phyloP scores from a whole-genome alignment of 2,113 vertebrate genomes.

The Larimichthys polyactis region DNA sequence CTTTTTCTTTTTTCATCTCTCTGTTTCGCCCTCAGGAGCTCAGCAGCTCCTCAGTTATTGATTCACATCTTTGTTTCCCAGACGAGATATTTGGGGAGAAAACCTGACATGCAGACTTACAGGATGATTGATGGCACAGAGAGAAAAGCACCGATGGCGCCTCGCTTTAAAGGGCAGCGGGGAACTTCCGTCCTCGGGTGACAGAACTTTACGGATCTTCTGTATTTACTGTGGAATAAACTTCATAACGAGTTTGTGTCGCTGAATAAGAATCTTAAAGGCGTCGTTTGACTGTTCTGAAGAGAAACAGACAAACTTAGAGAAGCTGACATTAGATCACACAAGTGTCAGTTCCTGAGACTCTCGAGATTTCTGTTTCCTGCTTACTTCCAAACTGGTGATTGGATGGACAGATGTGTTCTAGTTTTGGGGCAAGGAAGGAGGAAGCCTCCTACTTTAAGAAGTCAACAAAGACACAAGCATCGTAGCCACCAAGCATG shows the following conservation, averaged over 20 bases:
- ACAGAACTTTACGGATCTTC: conserved; percentile 10
- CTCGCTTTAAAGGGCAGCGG: conserved; percentile 23
- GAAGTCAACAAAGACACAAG: no score
- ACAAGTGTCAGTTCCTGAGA: no score
- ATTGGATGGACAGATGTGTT: no score
- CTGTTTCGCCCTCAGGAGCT: conserved; percentile 44
- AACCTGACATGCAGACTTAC: not conserved
- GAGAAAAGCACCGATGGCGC: conserved; percentile 8
- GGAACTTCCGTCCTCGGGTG: conserved; percentile 41
- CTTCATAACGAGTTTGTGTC: not conserved
- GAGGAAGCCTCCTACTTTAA: no score
- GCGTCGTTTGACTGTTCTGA: no score
- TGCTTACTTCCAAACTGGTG: no score
- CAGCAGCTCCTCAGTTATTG: conserved; percentile 42
- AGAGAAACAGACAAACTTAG: not conserved
- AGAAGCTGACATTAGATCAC: not conserved
- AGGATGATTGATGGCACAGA: conserved; percentile 50
- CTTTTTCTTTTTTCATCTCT: conserved; percentile 22
- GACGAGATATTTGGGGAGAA: conserved; percentile 33
- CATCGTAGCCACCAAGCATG: no score
- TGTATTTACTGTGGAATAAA: not conserved
- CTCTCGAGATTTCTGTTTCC: no score
- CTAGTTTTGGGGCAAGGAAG: no score
- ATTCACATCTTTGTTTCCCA: conserved; percentile 45
- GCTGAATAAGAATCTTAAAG: not conserved